Evolutionary conservation across 2,888 invertebrate genomes (phyloP).

Genomic region (Helobdella robusta): DNA sequence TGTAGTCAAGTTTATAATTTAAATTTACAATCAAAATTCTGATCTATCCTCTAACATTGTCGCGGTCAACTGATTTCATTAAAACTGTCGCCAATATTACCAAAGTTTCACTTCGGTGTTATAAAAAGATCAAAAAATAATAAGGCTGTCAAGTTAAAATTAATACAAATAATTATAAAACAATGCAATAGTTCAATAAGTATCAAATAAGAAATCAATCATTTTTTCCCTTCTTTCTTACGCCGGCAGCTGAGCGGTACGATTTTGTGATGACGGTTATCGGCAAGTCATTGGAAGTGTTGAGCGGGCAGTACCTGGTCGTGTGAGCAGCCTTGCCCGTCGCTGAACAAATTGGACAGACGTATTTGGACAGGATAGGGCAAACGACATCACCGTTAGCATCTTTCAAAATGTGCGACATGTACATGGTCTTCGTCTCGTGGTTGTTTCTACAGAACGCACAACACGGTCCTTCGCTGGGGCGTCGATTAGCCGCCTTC

Average conservation of each 20-base stretch:
- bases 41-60: too few relatives aligned
- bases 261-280: conserved; percentile 13
- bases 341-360: conserved; percentile 62
- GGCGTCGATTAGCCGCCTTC: not conserved
- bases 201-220: too few relatives aligned
- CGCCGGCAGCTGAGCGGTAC: not conserved
- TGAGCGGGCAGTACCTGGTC: conserved; percentile 60
- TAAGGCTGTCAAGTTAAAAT: too few relatives aligned
- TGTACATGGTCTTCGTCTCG: conserved; percentile 58
- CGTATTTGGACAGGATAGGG: conserved; percentile 63
- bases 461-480: conserved; percentile 47
- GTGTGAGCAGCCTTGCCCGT: conserved; percentile 65
- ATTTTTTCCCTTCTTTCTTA: not conserved
- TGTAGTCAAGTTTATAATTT: too few relatives aligned
- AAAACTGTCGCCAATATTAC: too few relatives aligned
- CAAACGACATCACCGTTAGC: conserved; percentile 57
- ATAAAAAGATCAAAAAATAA: too few relatives aligned
- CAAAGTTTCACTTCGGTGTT: too few relatives aligned
- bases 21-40: too few relatives aligned
- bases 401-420: conserved; percentile 59
- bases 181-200: too few relatives aligned
- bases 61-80: too few relatives aligned
- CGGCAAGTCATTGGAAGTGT: not conserved
- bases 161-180: too few relatives aligned
- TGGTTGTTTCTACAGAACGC: conserved; percentile 71